Evolutionary conservation across 2,113 vertebrate species (phyloP), one percentile per base, ranked within the genome.

Genomic region (Vombatus ursinus): DNA sequence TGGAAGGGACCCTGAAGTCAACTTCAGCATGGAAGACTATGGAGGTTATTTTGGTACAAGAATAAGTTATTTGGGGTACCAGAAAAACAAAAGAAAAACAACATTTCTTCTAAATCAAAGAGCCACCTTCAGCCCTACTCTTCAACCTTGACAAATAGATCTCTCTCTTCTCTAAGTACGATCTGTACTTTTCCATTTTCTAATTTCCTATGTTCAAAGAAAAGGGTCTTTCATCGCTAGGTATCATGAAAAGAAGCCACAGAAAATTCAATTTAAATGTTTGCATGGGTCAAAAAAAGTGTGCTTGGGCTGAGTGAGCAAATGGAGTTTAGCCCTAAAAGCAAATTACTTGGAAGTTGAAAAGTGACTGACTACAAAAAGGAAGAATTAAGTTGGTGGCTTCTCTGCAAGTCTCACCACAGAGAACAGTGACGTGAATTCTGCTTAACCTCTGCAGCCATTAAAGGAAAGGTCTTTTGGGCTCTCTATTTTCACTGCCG

Each of bases 341-440:
- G 23, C 96, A 94, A 92, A 91, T 94, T 96, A 28, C 8, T 12
- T 51, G 53, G 19, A 96, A 50, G 25, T 91, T 95, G 22, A 95
- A 95, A 91, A 94, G 11, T 31, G 26, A 52, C 52, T 31, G 26
- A 52, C 52, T 95, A 68, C 91, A 94, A 50, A 77, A 77, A 77
- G 31, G 14, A n/a, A 1, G 37, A 77, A 77, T 77, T n/a, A 77
- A 77, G n/a, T 77, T 93, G 48, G 47, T 95, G 37, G 28, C 8
- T 11, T 90, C 6, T 68, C 12, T 8, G 77, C 44, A 90, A 96
- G 77, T 31, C 53, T 95, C 50, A 44, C 31, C 93, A 8, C 24
- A 92, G 53, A 49, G 90, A 52, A 37, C 51, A 92, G n/a, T 52
- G 2, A 84, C 49, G 53, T 47, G 22, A 51, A 57, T 93, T 14